Evolutionary conservation across 2,113 vertebrate species (phyloP).

Genomic region (Triplophysa rosa): DNA sequence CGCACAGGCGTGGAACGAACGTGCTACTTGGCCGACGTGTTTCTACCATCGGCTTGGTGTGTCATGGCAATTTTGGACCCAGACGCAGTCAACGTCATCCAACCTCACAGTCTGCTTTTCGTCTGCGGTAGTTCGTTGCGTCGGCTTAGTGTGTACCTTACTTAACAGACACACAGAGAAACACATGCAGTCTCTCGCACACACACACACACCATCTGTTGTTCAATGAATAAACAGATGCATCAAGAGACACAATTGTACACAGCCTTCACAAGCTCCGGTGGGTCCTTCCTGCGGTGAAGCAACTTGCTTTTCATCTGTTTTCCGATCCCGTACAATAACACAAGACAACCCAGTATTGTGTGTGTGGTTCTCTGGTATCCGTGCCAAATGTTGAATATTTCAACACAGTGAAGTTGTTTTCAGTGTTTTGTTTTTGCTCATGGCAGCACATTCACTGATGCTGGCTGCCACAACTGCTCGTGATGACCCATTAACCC

Average conservation of each 20-base stretch:
- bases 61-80: too few relatives aligned
- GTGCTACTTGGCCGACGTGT: too few relatives aligned
- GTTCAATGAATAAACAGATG: not conserved
- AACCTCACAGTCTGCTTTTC: too few relatives aligned
- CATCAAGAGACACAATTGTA: constrained; percentile 21
- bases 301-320: not conserved
- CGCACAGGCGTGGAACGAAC: too few relatives aligned
- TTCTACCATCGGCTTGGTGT: too few relatives aligned
- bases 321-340: not conserved
- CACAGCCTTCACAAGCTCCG: not conserved
- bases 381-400: not conserved
- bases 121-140: too few relatives aligned
- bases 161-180: too few relatives aligned
- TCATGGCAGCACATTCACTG: constrained; percentile 66
- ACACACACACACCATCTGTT: constrained; percentile 38
- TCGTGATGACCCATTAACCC: not conserved
- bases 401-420: constrained; percentile 8
- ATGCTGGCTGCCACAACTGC: constrained; percentile 12
- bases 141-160: too few relatives aligned
- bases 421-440: constrained; percentile 38
- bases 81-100: too few relatives aligned
- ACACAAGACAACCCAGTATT: not conserved
- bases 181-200: too few relatives aligned
- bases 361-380: not conserved
- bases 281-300: not conserved